These are phyloP conservation scores for Hystrix cristata DNA, from an alignment of 2,113 vertebrate genomes.

Conservation along the genomic window DNA sequence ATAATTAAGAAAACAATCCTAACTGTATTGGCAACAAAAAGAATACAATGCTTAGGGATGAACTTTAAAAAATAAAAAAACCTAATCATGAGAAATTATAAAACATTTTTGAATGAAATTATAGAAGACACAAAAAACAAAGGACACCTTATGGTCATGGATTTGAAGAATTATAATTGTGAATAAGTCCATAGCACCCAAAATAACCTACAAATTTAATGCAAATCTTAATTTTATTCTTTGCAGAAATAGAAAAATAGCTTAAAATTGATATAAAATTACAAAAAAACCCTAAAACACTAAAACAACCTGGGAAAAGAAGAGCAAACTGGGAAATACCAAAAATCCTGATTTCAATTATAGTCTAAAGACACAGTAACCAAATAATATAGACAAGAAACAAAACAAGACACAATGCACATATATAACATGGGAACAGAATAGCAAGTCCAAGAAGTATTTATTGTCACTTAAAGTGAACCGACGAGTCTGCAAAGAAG, in stretches of 20 bases:
- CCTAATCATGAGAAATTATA: neutral
- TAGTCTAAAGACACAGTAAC: neutral
- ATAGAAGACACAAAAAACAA: neutral
- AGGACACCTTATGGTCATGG: neutral
- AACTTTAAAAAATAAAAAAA: neutral
- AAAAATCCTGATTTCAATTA: neutral
- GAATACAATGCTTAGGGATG: neutral
- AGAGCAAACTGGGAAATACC: neutral
- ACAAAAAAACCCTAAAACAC: neutral
- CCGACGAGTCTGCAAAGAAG: neutral
- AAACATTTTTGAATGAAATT: neutral
- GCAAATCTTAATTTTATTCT: neutral
- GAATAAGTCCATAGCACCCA: neutral
- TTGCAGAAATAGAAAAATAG: neutral
- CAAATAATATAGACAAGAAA: neutral
- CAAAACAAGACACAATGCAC: neutral
- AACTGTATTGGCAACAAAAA: neutral
- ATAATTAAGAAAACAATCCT: neutral
- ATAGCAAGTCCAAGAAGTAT: neutral
- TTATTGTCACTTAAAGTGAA: neutral
- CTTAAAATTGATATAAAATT: neutral
- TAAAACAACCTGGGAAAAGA: neutral
- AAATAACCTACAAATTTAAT: neutral
- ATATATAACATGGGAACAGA: neutral
- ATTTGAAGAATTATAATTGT: neutral